phyloP scores from a whole-genome alignment of 2,113 vertebrate genomes.

The Anolis carolinensis region DNA sequence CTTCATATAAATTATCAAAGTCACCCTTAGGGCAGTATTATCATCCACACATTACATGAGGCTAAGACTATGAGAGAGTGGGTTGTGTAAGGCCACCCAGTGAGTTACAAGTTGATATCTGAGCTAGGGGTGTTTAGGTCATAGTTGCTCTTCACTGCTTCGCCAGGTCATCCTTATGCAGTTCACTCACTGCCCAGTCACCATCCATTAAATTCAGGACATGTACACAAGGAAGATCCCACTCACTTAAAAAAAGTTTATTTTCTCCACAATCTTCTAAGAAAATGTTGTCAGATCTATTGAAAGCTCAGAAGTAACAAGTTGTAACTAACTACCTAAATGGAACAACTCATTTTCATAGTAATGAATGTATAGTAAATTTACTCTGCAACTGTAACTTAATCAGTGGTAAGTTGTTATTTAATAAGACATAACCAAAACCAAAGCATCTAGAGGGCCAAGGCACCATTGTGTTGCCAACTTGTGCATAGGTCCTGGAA shows the following conservation, averaged over 20 bases:
- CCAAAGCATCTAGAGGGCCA: too few species aligned
- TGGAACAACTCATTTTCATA: too few species aligned
- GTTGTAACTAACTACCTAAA: neutral
- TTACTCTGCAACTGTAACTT: too few species aligned
- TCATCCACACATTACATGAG: conserved; percentile 5
- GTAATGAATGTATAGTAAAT: too few species aligned
- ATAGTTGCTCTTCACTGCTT: neutral
- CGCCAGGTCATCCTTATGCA: neutral
- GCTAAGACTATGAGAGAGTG: conserved; percentile 9
- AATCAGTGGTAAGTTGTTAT: too few species aligned
- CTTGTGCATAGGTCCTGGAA: too few species aligned
- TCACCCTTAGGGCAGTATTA: conserved; percentile 2
- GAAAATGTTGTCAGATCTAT: neutral
- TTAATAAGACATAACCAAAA: too few species aligned
- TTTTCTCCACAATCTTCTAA: neutral
- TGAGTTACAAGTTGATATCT: neutral
- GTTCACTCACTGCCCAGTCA: neutral
- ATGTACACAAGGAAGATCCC: conserved; percentile 13
- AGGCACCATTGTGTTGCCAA: too few species aligned
- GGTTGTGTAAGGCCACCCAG: conserved; percentile 31
- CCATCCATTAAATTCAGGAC: neutral
- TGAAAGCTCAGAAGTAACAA: neutral
- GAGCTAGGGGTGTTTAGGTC: neutral
- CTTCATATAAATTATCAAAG: conserved; percentile 14
- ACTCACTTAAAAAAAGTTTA: neutral